A percentile compares a stretch with the other conserved stretches of the same genome.
Conservation (phyloP, 1,140 invertebrate genomes). For the Tenebrio molitor region DNA sequence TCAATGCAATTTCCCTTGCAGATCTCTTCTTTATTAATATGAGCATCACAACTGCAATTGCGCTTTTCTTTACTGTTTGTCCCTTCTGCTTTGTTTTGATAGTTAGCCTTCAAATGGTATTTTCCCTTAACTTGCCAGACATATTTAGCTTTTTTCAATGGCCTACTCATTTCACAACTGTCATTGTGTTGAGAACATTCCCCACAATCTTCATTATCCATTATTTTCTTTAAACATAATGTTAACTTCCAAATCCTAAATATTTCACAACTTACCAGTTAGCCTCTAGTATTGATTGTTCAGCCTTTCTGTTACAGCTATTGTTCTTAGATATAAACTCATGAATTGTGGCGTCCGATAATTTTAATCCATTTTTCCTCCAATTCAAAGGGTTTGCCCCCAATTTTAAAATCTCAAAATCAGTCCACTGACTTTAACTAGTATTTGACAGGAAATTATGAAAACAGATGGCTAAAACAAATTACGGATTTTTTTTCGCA, state of each 20-base stretch:
- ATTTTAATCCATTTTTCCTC: too few relatives aligned
- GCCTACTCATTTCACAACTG: slow-evolving; percentile 67
- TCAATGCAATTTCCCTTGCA: slow-evolving; percentile 50
- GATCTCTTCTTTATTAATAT: neutral
- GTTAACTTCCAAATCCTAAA: neutral
- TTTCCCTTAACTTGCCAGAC: slow-evolving; percentile 77
- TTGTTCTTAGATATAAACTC: too few relatives aligned
- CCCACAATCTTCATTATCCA: slow-evolving; percentile 35
- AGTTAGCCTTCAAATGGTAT: slow-evolving; percentile 69
- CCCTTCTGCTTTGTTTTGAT: slow-evolving; percentile 28
- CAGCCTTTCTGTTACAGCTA: slow-evolving; percentile 2
- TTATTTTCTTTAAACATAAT: too few relatives aligned
- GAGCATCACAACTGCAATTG: neutral
- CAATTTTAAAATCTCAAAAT: too few relatives aligned
- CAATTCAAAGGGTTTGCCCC: too few relatives aligned
- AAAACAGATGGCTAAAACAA: too few relatives aligned
- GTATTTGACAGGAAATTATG: too few relatives aligned
- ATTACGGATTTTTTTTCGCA: too few relatives aligned
- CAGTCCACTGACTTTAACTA: too few relatives aligned
- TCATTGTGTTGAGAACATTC: slow-evolving; percentile 25
- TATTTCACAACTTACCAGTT: slow-evolving; percentile 21
- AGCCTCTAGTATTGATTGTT: slow-evolving; percentile 11
- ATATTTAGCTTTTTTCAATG: slow-evolving; percentile 75
- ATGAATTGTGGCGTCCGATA: too few relatives aligned
- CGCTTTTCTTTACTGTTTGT: slow-evolving; percentile 2